phyloP scores from a whole-genome alignment of 2,888 invertebrate genomes.

The Serripes groenlandicus region DNA sequence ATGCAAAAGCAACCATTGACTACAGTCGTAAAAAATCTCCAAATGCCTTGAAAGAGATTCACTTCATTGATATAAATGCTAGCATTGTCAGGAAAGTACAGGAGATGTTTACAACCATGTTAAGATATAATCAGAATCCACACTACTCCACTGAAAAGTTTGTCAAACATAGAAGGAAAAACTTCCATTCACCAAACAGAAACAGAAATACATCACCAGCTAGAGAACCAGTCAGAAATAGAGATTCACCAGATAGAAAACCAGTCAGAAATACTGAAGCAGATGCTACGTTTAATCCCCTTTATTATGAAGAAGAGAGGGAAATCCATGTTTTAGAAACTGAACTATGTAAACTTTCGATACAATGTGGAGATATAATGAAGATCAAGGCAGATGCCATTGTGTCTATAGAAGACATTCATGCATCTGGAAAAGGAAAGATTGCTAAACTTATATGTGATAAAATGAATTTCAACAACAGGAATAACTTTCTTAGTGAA shows the following conservation, averaged over 20 bases:
- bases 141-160: conserved; percentile 1
- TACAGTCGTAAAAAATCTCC: conserved; percentile 30
- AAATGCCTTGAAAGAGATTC: conserved; percentile 63
- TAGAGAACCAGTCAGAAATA: no score
- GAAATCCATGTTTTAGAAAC: no score
- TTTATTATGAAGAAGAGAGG: no score
- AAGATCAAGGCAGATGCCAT: conserved; percentile 7
- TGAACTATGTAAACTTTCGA: background rate
- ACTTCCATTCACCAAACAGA: background rate
- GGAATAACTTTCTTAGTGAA: background rate
- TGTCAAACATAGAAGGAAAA: background rate
- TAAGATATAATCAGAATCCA: background rate
- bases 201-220: background rate
- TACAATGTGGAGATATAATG: conserved; percentile 4
- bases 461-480: background rate
- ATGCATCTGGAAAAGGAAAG: background rate
- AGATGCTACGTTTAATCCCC: no score
- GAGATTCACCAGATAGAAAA: no score
- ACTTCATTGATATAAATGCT: conserved; percentile 68
- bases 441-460: background rate
- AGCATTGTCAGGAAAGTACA: conserved; percentile 57
- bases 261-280: no score
- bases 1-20: conserved; percentile 65
- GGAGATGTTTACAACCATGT: conserved; percentile 8
- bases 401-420: conserved; percentile 2